Conservation (phyloP, 2,797 vertebrate genomes). For the Thaleichthys pacificus region DNA sequence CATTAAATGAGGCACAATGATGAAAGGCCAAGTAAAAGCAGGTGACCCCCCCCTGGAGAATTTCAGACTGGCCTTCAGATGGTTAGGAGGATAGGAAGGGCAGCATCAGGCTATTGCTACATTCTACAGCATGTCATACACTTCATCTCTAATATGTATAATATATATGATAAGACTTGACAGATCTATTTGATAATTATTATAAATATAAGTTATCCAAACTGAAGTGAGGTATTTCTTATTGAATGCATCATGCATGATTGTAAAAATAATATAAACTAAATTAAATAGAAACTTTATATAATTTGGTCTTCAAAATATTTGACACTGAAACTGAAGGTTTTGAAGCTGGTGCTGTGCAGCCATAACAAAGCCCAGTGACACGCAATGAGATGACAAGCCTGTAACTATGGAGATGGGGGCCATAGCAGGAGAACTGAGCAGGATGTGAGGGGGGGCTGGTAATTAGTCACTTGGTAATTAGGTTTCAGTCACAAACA, state of each 20-base stretch:
- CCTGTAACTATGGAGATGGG: conserved; percentile 47
- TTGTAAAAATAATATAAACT: conserved; percentile 19
- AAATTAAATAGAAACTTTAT: conserved; percentile 5
- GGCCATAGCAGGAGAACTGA: conserved; percentile 43
- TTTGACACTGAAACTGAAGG: conserved; percentile 24
- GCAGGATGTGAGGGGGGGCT: conserved; percentile 42
- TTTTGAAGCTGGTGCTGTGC: conserved; percentile 7
- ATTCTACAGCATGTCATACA: too few species aligned
- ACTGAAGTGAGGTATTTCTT: conserved; percentile 56
- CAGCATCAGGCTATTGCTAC: too few species aligned
- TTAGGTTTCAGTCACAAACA: conserved; percentile 57
- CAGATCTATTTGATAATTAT: background rate
- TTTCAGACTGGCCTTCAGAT: too few species aligned
- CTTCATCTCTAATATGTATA: background rate
- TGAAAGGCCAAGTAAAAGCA: background rate
- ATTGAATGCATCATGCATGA: conserved; percentile 23
- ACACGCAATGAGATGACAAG: conserved; percentile 18
- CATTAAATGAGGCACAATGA: background rate
- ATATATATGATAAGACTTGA: too few species aligned
- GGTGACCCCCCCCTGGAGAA: too few species aligned
- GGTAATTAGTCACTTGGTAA: conserved; percentile 64
- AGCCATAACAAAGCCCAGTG: conserved; percentile 19
- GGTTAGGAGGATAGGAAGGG: too few species aligned
- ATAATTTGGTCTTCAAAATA: conserved; percentile 57
- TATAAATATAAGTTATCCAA: background rate